These are phyloP conservation scores for Cantharis rustica DNA, from an alignment of 2,888 invertebrate species.

Conservation along the genomic window DNA sequence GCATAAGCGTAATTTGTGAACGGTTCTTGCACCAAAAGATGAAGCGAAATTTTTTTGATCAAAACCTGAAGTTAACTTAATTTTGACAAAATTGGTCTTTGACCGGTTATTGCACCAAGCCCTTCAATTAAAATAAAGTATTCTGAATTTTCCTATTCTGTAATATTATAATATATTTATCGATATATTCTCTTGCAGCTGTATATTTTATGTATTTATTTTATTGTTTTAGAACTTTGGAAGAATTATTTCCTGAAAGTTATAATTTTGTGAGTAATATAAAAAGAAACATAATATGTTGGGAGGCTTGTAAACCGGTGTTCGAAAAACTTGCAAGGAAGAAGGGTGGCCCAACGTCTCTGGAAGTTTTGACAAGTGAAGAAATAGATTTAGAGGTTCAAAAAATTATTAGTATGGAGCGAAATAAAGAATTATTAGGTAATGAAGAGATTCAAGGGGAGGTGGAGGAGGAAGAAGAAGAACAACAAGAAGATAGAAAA, in stretches of 20 bases:
- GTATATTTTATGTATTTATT: neutral
- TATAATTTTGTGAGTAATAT: conserved; percentile 57
- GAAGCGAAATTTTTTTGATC: too few species aligned
- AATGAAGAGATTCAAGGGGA: neutral
- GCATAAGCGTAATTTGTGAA: too few species aligned
- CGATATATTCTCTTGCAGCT: neutral
- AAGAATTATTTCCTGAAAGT: conserved; percentile 60
- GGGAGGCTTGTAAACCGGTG: conserved; percentile 60
- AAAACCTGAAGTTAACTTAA: too few species aligned
- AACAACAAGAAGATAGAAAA: neutral
- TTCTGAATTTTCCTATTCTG: too few species aligned
- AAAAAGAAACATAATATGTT: conserved; percentile 62
- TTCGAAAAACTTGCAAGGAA: conserved; percentile 44
- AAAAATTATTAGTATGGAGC: neutral
- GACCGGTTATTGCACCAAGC: too few species aligned
- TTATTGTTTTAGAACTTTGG: conserved; percentile 57
- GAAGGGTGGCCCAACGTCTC: conserved; percentile 38
- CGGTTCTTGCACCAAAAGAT: too few species aligned
- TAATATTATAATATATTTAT: too few species aligned
- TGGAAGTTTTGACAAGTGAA: conserved; percentile 44
- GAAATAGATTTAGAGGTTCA: conserved; percentile 43
- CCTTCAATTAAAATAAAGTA: too few species aligned
- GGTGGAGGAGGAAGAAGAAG: neutral
- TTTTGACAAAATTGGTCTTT: too few species aligned
- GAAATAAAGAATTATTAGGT: neutral